Conservation (phyloP, 2,113 vertebrate genomes). For the Gyps fulvus region DNA sequence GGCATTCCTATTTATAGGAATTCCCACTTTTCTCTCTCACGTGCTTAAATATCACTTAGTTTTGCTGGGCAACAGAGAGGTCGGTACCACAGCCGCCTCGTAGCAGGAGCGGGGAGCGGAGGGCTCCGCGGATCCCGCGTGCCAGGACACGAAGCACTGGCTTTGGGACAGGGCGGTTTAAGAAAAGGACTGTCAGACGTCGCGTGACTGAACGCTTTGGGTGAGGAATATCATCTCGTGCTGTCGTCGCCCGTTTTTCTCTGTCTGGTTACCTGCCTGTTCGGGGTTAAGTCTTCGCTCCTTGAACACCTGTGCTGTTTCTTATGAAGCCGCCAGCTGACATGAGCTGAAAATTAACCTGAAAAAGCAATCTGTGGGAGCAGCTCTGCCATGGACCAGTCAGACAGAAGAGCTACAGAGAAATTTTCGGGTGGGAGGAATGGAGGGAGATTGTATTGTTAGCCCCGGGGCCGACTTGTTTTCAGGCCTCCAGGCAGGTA, state of each 20-base stretch:
- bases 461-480: neutral
- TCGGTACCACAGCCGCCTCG: neutral
- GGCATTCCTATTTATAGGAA: neutral
- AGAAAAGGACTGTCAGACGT: neutral
- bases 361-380: neutral
- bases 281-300: neutral
- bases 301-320: neutral
- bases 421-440: neutral
- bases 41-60: neutral
- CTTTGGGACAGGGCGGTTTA: neutral
- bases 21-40: neutral
- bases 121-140: rapidly evolving
- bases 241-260: neutral
- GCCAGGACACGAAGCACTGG: neutral
- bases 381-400: neutral
- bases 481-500: neutral
- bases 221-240: neutral
- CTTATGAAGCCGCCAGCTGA: neutral
- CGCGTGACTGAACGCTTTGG: rapidly evolving
- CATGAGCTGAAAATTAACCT: neutral
- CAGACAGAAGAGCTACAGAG: neutral
- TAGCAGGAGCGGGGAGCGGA: neutral
- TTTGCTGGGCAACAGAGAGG: neutral
- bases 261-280: neutral
- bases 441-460: neutral